Base-by-base conservation (phyloP, 2,113 vertebrate genomes). In the Epinephelus lanceolatus region DNA sequence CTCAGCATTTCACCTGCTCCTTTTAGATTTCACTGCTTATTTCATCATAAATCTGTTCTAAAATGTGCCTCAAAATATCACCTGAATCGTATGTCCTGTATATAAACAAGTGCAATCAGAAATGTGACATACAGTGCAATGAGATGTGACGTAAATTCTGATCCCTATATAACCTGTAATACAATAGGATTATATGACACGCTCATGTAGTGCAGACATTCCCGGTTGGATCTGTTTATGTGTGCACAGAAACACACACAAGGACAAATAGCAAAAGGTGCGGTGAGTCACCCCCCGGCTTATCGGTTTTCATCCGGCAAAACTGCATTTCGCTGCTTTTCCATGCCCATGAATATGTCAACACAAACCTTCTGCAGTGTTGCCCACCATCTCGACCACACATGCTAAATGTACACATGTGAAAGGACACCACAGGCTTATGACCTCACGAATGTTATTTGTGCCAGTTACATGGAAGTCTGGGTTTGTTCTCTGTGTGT, bases 201-300 rank as follows among this genome's bases (percentile, higher is more conserved):
- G n/a, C 67, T 59, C n/a, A 66, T 40, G 23, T 40, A 7, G 69
- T 56, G 71, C 62, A 73, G 45, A 66, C 33, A 33, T 70, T 68
- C 33, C 55, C 67, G 67, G 70, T 51, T 62, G 42, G 13, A 55
- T 56, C 15, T 59, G 49, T 37, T 76, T 25, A 62, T 80, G 74
- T 70, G 37, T 25, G 47, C 59, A 42, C 71, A 40, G 33, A 33
- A 61, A 65, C 52, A 72, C 63, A 72, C 5, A 21, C 51, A 56
- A 57, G 62, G 62, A 77, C 55, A 53, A 74, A 79, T 12, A 68
- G 61, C 27, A 71, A 88, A 82, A 82, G 70, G 69, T 89, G 74
- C 42, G 0, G 56, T 83, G 84, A 90, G 74, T 90, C 88, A 87
- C n/a, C 67, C 30, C 2, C 25, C 23, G 6, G 66, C 21, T n/a